Evolutionary conservation across 2,888 invertebrate species (phyloP).

Genomic region (Allygus modestus): DNA sequence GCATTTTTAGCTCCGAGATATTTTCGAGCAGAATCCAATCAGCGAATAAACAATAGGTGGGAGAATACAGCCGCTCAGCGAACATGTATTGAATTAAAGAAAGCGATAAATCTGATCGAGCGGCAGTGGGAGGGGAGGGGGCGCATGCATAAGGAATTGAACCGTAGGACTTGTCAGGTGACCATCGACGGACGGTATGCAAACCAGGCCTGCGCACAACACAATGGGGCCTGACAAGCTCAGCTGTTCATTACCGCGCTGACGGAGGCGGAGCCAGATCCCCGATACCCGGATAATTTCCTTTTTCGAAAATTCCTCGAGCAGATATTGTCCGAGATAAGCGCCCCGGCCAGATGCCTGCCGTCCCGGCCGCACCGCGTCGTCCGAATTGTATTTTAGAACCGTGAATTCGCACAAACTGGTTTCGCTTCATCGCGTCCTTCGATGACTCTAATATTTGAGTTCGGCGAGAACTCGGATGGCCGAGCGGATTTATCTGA

Average conservation of each 20-base stretch:
- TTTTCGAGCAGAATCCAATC: slow-evolving; percentile 38
- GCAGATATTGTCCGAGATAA: slow-evolving; percentile 37
- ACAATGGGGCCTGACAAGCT: slow-evolving; percentile 13
- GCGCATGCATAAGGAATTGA: slow-evolving; percentile 55
- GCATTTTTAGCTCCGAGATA: slow-evolving; percentile 11
- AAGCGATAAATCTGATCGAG: slow-evolving; percentile 33
- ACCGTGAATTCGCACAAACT: slow-evolving; percentile 31
- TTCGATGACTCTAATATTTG: slow-evolving; percentile 16
- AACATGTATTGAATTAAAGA: slow-evolving; percentile 49
- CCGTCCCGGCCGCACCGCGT: neutral
- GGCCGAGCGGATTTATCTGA: slow-evolving; percentile 15
- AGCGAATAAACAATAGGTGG: slow-evolving; percentile 44
- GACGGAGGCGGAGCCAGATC: neutral
- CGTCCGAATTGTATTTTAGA: slow-evolving; percentile 43
- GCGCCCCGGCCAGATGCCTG: neutral
- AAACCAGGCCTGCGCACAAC: neutral
- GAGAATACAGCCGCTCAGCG: slow-evolving; percentile 36
- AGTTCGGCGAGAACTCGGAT: neutral
- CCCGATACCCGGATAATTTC: slow-evolving; percentile 37
- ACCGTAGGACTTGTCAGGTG: slow-evolving; percentile 45
- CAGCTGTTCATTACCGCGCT: slow-evolving; percentile 50
- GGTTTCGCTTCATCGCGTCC: slow-evolving; percentile 27
- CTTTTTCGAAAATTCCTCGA: slow-evolving; percentile 44
- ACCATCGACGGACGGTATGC: neutral
- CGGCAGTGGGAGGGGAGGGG: neutral